Evolutionary conservation across 2,888 invertebrate species (phyloP).

Genomic region (Scelioninae gen. 1): DNA sequence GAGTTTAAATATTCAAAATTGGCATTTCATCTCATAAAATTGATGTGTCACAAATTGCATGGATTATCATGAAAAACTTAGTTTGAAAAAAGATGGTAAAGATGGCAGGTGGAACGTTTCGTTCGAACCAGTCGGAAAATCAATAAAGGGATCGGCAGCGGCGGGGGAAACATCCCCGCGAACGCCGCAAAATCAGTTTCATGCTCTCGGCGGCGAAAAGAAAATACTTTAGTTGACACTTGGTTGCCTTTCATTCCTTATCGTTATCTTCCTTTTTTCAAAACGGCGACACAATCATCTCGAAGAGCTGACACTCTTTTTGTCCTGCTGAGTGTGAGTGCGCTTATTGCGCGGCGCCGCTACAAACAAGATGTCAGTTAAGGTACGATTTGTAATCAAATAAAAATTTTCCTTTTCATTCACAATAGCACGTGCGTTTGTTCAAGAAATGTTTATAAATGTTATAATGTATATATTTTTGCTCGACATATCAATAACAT

Average conservation of each 20-base stretch:
- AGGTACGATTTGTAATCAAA: constrained; percentile 75
- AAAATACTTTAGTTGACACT: constrained; percentile 73
- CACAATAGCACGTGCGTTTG: neutral
- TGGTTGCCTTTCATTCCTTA: constrained; percentile 64
- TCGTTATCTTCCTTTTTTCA: constrained; percentile 38
- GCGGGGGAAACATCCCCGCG: constrained; percentile 74
- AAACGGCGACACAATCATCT: constrained; percentile 10
- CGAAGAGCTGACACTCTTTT: constrained; percentile 15
- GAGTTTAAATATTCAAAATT: no score
- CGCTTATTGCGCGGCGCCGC: constrained; percentile 74
- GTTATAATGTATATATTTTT: no score
- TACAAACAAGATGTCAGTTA: constrained; percentile 81
- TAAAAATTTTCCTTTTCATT: neutral
- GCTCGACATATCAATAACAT: no score
- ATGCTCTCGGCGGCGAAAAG: constrained; percentile 69
- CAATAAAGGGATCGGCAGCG: constrained; percentile 79
- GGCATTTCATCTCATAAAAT: no score
- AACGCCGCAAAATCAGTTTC: constrained; percentile 72
- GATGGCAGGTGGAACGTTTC: constrained; percentile 78
- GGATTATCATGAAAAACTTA: neutral
- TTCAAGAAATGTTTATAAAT: no score
- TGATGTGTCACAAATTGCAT: no score
- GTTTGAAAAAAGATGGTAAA: constrained; percentile 70
- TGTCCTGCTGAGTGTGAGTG: constrained; percentile 67
- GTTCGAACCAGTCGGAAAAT: constrained; percentile 75